A percentile compares a stretch with the other conserved stretches of the same genome.
Conservation (phyloP, 2,888 invertebrate genomes). For the Trachelus stipa region DNA sequence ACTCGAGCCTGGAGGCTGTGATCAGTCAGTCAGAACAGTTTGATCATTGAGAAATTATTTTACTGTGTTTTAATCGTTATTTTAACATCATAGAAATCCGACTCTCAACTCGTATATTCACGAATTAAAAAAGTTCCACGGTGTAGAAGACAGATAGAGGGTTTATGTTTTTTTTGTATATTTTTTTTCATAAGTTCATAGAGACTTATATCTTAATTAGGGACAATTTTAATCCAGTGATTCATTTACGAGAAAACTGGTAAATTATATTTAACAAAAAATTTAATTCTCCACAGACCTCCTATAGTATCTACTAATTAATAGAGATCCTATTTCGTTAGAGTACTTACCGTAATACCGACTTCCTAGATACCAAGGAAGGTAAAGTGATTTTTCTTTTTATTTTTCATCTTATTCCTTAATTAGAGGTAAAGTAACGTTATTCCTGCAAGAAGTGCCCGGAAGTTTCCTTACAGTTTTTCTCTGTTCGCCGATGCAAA, state of each 20-base stretch:
- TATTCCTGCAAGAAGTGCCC: background rate
- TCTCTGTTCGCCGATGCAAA: background rate
- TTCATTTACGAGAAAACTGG: background rate
- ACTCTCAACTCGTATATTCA: background rate
- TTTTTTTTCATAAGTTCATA: background rate
- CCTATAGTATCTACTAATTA: background rate
- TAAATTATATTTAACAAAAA: background rate
- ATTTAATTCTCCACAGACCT: background rate
- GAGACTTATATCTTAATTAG: background rate
- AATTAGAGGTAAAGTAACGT: background rate
- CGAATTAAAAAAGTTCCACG: background rate
- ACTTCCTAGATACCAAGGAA: background rate
- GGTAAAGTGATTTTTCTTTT: background rate
- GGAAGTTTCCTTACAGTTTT: background rate
- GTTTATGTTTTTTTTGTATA: background rate
- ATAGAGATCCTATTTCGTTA: background rate
- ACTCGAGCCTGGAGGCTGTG: background rate
- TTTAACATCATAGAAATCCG: background rate
- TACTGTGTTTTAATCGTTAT: background rate
- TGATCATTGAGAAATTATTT: background rate
- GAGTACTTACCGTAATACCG: background rate
- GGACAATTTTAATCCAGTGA: background rate
- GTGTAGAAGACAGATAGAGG: background rate
- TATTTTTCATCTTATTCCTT: background rate
- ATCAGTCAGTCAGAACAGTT: background rate